Evolutionary conservation across 2,888 invertebrate genomes (phyloP).

Genomic region (Rhaphigaster nebulosa): DNA sequence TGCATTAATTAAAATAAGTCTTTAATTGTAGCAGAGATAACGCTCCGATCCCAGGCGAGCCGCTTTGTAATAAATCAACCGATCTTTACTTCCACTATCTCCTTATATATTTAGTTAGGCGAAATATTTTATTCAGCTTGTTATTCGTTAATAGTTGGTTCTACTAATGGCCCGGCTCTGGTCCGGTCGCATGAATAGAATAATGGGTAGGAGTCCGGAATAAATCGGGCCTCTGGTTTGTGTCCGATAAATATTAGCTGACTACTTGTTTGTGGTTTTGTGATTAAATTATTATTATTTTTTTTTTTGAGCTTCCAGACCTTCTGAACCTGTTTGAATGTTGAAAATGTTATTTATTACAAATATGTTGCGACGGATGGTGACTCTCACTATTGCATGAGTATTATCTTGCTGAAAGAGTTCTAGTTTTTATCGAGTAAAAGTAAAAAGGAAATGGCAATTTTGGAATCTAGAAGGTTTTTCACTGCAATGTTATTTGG

Average conservation of each 20-base stretch:
- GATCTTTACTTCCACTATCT: conserved; percentile 28
- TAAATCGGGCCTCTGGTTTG: background rate
- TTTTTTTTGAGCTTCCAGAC: background rate
- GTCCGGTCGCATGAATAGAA: background rate
- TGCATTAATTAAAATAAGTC: conserved; percentile 56
- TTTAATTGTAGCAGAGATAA: conserved; percentile 56
- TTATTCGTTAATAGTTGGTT: conserved; percentile 35
- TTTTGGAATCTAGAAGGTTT: too few relatives aligned
- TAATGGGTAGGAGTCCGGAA: background rate
- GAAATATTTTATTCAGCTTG: conserved; percentile 46
- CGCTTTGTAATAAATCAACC: conserved; percentile 17
- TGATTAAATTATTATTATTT: background rate
- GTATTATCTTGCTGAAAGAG: too few relatives aligned
- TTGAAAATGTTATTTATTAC: background rate
- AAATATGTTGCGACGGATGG: too few relatives aligned
- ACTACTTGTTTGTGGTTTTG: background rate
- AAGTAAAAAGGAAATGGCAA: too few relatives aligned
- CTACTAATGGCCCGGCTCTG: background rate
- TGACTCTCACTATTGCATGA: too few relatives aligned
- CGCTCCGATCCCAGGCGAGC: background rate
- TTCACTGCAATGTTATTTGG: too few relatives aligned
- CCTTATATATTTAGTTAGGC: conserved; percentile 36
- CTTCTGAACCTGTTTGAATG: background rate
- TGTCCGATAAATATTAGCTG: background rate
- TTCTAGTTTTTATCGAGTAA: too few relatives aligned